Percentiles rank a stretch among this genome's conserved stretches.
Evolutionary conservation across 2,113 vertebrate genomes (phyloP).

Genomic region (Oryzias celebensis): DNA sequence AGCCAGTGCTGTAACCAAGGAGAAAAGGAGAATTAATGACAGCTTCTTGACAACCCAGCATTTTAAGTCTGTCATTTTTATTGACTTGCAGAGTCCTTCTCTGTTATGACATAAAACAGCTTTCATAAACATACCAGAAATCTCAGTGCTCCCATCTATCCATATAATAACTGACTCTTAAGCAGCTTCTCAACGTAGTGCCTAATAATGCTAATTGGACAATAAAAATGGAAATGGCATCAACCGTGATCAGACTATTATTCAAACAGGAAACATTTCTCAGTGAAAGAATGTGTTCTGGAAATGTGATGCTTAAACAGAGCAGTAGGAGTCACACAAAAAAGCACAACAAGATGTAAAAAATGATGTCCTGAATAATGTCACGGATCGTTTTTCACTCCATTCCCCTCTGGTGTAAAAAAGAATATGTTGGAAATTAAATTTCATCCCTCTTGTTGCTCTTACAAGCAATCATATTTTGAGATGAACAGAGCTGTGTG

Average conservation of each 20-base stretch:
- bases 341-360: constrained; percentile 20
- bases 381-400: constrained; percentile 19
- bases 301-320: constrained; percentile 12
- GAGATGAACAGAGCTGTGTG: constrained; percentile 14
- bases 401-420: constrained; percentile 30
- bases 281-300: constrained; percentile 16
- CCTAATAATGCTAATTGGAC: constrained; percentile 38
- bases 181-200: constrained; percentile 34
- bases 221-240: constrained; percentile 27
- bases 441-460: constrained; percentile 41
- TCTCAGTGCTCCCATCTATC: constrained; percentile 55
- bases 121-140: constrained; percentile 66
- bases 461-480: constrained; percentile 46
- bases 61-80: constrained; percentile 65
- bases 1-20: constrained; percentile 66
- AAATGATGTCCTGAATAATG: constrained; percentile 31
- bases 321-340: constrained; percentile 7
- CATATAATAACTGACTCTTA: constrained; percentile 44
- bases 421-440: constrained; percentile 50
- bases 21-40: constrained; percentile 68
- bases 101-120: constrained; percentile 54
- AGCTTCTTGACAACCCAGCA: constrained; percentile 43
- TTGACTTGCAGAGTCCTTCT: constrained; percentile 61
- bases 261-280: not conserved
- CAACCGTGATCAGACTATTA: constrained; percentile 28